Conservation (phyloP, 2,888 invertebrate species). For the Patella caerulea region DNA sequence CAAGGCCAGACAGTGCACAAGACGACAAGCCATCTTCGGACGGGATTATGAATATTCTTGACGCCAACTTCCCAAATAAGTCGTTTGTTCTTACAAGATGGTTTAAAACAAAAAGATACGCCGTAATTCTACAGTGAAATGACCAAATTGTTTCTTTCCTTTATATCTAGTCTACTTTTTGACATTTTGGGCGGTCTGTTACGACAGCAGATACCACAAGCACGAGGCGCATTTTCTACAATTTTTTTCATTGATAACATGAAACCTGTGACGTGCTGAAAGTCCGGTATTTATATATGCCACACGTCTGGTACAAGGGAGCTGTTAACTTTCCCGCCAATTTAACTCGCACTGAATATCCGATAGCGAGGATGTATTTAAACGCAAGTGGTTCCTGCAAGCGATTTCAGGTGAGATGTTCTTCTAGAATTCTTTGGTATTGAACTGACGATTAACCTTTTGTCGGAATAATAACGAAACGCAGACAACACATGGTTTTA, state of each 20-base stretch:
- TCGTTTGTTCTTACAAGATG: no score
- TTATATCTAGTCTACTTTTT: conserved; percentile 8
- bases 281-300: neutral
- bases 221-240: neutral
- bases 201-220: neutral
- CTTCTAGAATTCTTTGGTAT: no score
- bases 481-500: no score
- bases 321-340: no score
- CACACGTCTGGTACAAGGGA: neutral
- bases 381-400: no score
- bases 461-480: no score
- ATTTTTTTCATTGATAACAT: conserved; percentile 4
- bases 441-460: no score
- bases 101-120: neutral
- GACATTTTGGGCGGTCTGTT: conserved; percentile 11
- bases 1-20: neutral
- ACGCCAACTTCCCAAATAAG: neutral
- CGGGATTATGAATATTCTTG: neutral
- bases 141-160: conserved; percentile 10
- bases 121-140: neutral
- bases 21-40: neutral
- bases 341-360: no score
- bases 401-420: no score
- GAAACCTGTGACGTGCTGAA: conserved; percentile 7
- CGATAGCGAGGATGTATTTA: no score